Conservation (phyloP, 2,113 vertebrate genomes). For the Xenopus laevis region DNA sequence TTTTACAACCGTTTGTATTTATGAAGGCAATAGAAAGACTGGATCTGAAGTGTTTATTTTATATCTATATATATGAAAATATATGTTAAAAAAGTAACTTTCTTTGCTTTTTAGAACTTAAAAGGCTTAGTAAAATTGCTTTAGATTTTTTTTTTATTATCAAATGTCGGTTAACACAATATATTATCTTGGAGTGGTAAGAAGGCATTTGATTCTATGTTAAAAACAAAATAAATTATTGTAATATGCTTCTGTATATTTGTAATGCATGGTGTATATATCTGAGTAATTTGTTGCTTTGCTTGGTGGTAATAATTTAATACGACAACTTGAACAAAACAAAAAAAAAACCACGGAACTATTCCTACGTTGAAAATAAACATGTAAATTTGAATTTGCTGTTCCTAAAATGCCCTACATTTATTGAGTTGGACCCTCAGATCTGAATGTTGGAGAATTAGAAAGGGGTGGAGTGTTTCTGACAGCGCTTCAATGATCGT, state of each 20-base stretch:
- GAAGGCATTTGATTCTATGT: neutral
- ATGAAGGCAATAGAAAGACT: neutral
- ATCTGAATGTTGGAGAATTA: no score
- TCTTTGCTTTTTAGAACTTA: neutral
- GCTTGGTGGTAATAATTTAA: no score
- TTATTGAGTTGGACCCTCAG: no score
- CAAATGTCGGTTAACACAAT: neutral
- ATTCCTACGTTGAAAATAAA: no score
- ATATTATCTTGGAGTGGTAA: neutral
- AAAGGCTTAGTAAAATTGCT: conserved; percentile 5
- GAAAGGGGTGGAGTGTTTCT: no score
- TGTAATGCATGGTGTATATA: neutral
- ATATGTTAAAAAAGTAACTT: neutral
- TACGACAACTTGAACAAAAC: no score
- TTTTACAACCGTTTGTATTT: conserved; percentile 1
- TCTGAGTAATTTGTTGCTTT: no score
- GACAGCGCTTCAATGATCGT: no score
- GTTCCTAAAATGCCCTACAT: no score
- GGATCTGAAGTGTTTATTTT: neutral
- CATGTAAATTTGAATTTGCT: no score
- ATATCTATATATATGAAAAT: neutral
- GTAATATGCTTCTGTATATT: conserved; percentile 1
- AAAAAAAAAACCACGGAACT: no score
- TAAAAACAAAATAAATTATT: conserved; percentile 19
- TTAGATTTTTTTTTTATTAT: neutral